A percentile compares a stretch with the other conserved stretches of the same genome.
Evolutionary conservation across 2,888 invertebrate genomes (phyloP).

Genomic region (Agelastica alni): DNA sequence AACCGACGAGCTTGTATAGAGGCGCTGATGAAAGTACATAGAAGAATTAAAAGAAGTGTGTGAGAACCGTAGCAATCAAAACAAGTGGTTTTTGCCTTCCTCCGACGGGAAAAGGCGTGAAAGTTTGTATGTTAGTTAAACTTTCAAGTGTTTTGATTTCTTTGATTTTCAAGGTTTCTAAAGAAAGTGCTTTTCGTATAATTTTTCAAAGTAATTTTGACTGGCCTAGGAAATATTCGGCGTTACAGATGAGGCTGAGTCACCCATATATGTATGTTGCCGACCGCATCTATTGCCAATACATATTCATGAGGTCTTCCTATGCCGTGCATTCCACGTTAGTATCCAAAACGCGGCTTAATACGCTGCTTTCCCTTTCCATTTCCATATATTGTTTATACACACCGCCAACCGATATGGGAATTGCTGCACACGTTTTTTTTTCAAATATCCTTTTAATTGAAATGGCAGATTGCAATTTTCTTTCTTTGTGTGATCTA

Average conservation of each 20-base stretch:
- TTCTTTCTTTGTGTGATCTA: background rate
- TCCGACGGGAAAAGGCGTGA: no score
- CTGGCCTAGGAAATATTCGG: slow-evolving; percentile 43
- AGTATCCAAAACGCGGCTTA: slow-evolving; percentile 33
- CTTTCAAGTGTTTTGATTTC: no score
- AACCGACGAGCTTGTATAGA: no score
- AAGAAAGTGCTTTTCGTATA: no score
- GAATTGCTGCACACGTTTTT: slow-evolving; percentile 19
- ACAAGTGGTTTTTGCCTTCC: no score
- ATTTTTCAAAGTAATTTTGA: background rate
- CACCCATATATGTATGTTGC: slow-evolving; percentile 36
- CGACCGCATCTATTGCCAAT: slow-evolving; percentile 52
- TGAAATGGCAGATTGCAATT: slow-evolving; percentile 7
- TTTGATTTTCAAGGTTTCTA: no score
- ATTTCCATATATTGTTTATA: slow-evolving; percentile 26
- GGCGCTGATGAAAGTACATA: no score
- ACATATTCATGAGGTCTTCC: slow-evolving; percentile 56
- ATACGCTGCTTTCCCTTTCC: slow-evolving; percentile 54
- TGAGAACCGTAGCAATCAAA: no score
- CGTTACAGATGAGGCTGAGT: slow-evolving; percentile 55
- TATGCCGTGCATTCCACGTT: slow-evolving; percentile 34
- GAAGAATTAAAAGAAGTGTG: no score
- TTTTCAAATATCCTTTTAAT: slow-evolving; percentile 21
- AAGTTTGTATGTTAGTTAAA: no score
- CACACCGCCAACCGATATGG: slow-evolving; percentile 13